Conservation (phyloP, 2,888 invertebrate genomes). For the Drosophila mayaguana region DNA sequence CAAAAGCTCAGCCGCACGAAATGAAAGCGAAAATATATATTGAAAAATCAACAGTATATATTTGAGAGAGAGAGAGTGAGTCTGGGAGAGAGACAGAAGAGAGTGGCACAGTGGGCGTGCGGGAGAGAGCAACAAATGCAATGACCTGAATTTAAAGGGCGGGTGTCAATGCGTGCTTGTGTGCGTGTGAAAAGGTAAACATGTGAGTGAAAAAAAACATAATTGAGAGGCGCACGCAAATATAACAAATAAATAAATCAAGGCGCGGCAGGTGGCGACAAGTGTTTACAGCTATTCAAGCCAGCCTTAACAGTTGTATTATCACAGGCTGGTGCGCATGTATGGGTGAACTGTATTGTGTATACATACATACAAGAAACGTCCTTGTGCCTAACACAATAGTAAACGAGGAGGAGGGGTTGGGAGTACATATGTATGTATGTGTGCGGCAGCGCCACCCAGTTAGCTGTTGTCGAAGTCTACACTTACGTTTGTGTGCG, state of each 20-base stretch:
- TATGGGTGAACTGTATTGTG: slow-evolving; percentile 43
- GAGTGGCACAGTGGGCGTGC: slow-evolving; percentile 4
- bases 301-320: slow-evolving; percentile 42
- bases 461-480: slow-evolving; percentile 73
- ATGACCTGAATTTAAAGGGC: slow-evolving; percentile 76
- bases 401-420: slow-evolving; percentile 23
- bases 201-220: slow-evolving; percentile 23
- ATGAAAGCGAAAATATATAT: slow-evolving; percentile 64
- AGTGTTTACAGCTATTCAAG: slow-evolving; percentile 66
- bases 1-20: slow-evolving; percentile 40
- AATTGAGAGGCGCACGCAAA: slow-evolving; percentile 20
- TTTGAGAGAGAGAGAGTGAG: slow-evolving; percentile 11
- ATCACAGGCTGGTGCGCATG: slow-evolving; percentile 57
- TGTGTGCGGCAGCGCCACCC: slow-evolving; percentile 52
- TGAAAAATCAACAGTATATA: slow-evolving; percentile 50
- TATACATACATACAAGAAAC: slow-evolving; percentile 50
- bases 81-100: slow-evolving; percentile 9
- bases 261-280: slow-evolving; percentile 60
- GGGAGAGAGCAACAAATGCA: slow-evolving; percentile 69
- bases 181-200: slow-evolving; percentile 47
- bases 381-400: slow-evolving; percentile 80
- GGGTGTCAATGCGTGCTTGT: slow-evolving; percentile 14
- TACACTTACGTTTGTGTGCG: slow-evolving; percentile 69
- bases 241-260: slow-evolving; percentile 44
- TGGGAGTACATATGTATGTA: not conserved